Conservation (phyloP, 2,888 invertebrate genomes). For the Congeria kusceri region DNA sequence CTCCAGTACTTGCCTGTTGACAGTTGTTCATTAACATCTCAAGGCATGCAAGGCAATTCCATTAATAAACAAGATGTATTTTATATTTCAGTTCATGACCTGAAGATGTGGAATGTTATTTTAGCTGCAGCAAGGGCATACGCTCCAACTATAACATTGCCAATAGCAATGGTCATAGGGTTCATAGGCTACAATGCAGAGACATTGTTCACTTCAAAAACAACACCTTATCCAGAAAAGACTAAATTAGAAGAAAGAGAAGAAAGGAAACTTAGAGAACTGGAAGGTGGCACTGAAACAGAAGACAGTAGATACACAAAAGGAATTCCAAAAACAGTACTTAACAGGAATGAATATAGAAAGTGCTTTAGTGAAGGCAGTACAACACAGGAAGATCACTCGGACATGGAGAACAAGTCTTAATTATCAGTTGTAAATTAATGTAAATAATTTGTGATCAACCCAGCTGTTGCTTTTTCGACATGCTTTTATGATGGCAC, state of each 20-base stretch:
- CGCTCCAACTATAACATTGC: constrained; percentile 89
- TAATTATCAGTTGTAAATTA: too few species aligned
- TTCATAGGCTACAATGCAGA: constrained; percentile 94
- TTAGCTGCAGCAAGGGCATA: constrained; percentile 90
- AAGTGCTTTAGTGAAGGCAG: constrained; percentile 15
- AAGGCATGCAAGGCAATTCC: too few species aligned
- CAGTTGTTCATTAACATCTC: too few species aligned
- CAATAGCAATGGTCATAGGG: constrained; percentile 92
- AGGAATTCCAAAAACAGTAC: constrained; percentile 86
- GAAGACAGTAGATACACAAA: constrained; percentile 89
- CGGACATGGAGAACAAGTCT: too few species aligned
- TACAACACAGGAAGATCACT: not conserved
- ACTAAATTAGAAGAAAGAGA: constrained; percentile 91
- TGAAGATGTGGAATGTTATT: constrained; percentile 91
- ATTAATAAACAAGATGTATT: too few species aligned
- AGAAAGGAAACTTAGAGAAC: constrained; percentile 89
- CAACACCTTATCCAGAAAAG: constrained; percentile 84
- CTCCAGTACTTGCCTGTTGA: too few species aligned
- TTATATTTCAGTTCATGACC: too few species aligned
- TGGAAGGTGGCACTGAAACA: constrained; percentile 85
- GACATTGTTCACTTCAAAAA: constrained; percentile 85
- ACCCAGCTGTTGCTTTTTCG: too few species aligned
- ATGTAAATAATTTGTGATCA: too few species aligned
- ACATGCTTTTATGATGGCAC: too few species aligned
- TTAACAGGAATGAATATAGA: constrained; percentile 85